Evolutionary conservation across 2,888 invertebrate genomes (phyloP), one percentile per base, ranked within the genome.

Genomic region (Eurytoma adleriae): DNA sequence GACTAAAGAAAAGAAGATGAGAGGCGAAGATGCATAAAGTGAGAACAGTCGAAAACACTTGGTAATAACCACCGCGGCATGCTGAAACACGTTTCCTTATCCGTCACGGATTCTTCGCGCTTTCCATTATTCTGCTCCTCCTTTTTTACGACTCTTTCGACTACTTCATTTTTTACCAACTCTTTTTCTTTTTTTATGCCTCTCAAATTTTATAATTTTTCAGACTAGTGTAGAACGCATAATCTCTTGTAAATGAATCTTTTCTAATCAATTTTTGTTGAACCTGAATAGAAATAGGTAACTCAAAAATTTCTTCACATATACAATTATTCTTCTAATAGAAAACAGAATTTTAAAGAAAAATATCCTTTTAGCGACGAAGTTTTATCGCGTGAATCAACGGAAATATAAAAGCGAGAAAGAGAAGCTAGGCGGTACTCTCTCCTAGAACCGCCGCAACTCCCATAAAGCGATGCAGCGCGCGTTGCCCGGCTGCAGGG

Each of bases 31-130:
- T 80, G 76, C 76, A 80, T 72, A 80, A 69, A 78, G 73, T 20
- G 70, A 66, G 70, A 81, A 74, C 59, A 73, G 61, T 73, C 76
- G 27, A 70, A 79, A 76, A 67, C 74, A 62, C 48, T 56, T 83
- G 79, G 83, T 85, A 85, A 87, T 83, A 83, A 84, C 83, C 74
- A 83, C 83, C 84, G 84, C 84, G 80, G 84, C 83, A 89, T 89
- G 87, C 87, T 83, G 56, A 85, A 84, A 89, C 89, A 89, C 89
- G 89, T 86, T 86, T 88, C 82, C 85, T 87, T 86, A 88, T 89
- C 87, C 85, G 89, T 86, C 87, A 89, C 88, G 86, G 86, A 86
- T 86, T 84, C 85, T 84, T 85, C 83, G 82, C 67, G 80, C 79
- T 84, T 78, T 78, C 68, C 82, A 78, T 82, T 84, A 84, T 84